Percentiles rank a stretch among this genome's conserved stretches.
Evolutionary conservation across 2,113 vertebrate species (phyloP).

Genomic region (Baryphthengus martii): DNA sequence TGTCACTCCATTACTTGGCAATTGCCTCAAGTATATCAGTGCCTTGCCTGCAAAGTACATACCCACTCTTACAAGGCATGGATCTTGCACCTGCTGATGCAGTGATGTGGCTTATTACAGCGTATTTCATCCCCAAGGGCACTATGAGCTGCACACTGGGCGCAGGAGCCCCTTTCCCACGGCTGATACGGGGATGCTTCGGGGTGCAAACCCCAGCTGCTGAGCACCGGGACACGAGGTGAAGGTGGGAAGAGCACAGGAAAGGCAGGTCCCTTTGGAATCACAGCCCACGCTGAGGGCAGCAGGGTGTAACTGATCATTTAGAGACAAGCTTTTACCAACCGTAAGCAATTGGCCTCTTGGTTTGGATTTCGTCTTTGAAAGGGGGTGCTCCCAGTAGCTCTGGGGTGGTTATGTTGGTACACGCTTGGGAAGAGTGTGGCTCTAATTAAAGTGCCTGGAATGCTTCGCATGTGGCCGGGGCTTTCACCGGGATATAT

Average conservation of each 20-base stretch:
- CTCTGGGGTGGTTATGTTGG: not conserved
- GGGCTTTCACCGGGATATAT: not conserved
- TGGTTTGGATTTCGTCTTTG: not conserved
- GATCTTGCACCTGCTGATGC: not conserved
- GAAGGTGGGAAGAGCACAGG: not conserved
- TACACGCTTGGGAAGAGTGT: not conserved
- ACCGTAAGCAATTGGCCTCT: rapidly evolving
- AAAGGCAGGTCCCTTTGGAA: rapidly evolving
- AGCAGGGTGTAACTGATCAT: too few relatives aligned
- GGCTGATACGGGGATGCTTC: not conserved
- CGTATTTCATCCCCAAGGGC: not conserved
- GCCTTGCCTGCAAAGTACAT: not conserved
- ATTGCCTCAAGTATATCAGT: not conserved
- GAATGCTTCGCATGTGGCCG: rapidly evolving
- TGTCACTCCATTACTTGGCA: not conserved
- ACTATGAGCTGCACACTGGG: rapidly evolving
- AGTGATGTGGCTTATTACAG: not conserved
- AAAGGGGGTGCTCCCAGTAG: not conserved
- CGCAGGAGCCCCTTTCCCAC: not conserved
- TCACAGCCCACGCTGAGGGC: rapidly evolving
- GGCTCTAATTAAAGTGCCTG: not conserved
- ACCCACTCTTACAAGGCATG: not conserved
- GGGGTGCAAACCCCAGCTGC: not conserved
- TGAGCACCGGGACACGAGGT: not conserved
- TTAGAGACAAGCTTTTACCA: not conserved